Percentiles rank a stretch among this genome's conserved stretches.
phyloP scores from a whole-genome alignment of 2,888 invertebrate species.

The Ennomos fuscantarius region DNA sequence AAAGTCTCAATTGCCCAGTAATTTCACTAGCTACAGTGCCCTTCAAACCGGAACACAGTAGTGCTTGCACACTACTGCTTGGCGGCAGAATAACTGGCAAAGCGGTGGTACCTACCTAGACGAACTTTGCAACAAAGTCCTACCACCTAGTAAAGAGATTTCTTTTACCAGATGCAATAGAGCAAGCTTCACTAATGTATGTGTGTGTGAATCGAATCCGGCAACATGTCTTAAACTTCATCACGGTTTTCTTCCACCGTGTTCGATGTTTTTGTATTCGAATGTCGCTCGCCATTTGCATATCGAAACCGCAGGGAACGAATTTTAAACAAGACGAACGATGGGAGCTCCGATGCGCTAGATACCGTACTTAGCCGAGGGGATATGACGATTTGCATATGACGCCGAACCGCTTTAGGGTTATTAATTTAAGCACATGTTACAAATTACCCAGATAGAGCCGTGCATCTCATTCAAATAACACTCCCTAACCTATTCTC shows the following conservation, averaged over 20 bases:
- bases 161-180: too few species aligned
- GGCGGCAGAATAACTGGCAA: too few species aligned
- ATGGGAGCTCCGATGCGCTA: slow-evolving; percentile 66
- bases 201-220: slow-evolving; percentile 12
- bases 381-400: slow-evolving; percentile 73
- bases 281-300: slow-evolving; percentile 81
- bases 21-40: too few species aligned
- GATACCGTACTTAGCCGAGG: slow-evolving; percentile 58
- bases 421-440: slow-evolving; percentile 52
- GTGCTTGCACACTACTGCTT: too few species aligned
- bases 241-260: slow-evolving; percentile 56
- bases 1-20: too few species aligned
- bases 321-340: slow-evolving; percentile 77
- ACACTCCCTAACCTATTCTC: too few species aligned
- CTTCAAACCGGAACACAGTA: too few species aligned
- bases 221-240: slow-evolving; percentile 4
- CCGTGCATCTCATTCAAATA: slow-evolving; percentile 23
- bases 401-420: slow-evolving; percentile 57
- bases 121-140: too few species aligned
- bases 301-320: slow-evolving; percentile 76
- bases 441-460: slow-evolving; percentile 21
- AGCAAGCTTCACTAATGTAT: neutral
- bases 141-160: too few species aligned
- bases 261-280: slow-evolving; percentile 84
- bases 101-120: too few species aligned